These are phyloP conservation scores for Metallyticus violacea DNA, from an alignment of 2,888 invertebrate genomes.

Conservation along the genomic window DNA sequence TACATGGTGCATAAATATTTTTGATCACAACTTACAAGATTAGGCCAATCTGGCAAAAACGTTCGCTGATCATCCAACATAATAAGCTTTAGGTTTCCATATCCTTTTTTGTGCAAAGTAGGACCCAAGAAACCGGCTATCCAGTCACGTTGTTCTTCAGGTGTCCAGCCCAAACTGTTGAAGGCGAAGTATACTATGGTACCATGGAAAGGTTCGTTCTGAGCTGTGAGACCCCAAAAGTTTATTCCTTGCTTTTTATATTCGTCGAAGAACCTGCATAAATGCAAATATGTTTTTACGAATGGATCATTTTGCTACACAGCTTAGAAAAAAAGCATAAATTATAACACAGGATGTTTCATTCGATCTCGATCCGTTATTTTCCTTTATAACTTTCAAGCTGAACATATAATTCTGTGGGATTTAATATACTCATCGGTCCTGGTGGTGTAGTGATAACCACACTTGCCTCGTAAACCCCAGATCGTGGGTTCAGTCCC, in stretches of 20 bases:
- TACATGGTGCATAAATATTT: too few relatives aligned
- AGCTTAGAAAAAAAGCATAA: too few relatives aligned
- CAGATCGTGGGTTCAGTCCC: too few relatives aligned
- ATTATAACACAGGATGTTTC: too few relatives aligned
- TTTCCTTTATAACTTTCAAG: too few relatives aligned
- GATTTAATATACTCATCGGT: too few relatives aligned
- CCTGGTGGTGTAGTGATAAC: too few relatives aligned
- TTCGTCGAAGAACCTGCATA: slow-evolving; percentile 65
- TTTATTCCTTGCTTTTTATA: slow-evolving; percentile 63
- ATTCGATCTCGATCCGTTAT: too few relatives aligned
- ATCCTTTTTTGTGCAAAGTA: slow-evolving; percentile 46
- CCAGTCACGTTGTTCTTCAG: slow-evolving; percentile 64
- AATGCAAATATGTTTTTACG: too few relatives aligned
- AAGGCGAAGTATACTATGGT: slow-evolving; percentile 51
- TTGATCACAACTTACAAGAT: not conserved
- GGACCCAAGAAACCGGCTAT: slow-evolving; percentile 74
- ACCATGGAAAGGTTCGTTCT: slow-evolving; percentile 80
- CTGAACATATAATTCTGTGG: too few relatives aligned
- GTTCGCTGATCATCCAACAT: slow-evolving; percentile 74
- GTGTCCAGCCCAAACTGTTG: slow-evolving; percentile 75
- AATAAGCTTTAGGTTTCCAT: slow-evolving; percentile 53
- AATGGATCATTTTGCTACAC: too few relatives aligned
- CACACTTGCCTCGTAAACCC: too few relatives aligned
- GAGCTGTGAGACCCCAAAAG: slow-evolving; percentile 82
- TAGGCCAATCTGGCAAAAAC: slow-evolving; percentile 58